Evolutionary conservation across 2,888 invertebrate species (phyloP).

Genomic region (Folsomia manolachei): DNA sequence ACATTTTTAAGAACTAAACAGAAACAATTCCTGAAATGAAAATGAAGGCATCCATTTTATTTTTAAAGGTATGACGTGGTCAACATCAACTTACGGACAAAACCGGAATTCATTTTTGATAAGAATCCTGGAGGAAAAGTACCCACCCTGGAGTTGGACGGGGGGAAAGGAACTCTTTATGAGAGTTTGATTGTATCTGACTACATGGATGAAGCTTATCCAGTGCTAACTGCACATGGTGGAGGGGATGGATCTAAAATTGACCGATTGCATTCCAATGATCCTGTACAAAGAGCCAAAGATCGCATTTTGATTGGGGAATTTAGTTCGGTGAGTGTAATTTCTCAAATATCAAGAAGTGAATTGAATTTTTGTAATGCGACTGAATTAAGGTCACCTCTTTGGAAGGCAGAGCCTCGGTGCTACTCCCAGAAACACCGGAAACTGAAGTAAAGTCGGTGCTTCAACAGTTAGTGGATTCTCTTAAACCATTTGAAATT

Average conservation of each 20-base stretch:
- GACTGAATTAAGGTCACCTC: conserved; percentile 19
- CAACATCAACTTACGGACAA: conserved; percentile 57
- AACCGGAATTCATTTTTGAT: conserved; percentile 58
- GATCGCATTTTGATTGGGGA: conserved; percentile 70
- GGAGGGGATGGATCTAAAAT: conserved; percentile 20
- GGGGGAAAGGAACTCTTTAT: conserved; percentile 55
- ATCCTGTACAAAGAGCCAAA: conserved; percentile 65
- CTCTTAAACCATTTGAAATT: conserved; percentile 53
- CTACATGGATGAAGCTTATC: conserved; percentile 60
- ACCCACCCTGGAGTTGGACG: conserved; percentile 54
- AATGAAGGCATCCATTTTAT: not conserved
- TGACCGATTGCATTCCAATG: conserved; percentile 57
- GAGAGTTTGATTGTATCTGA: conserved; percentile 61
- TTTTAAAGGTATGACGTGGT: conserved; percentile 55
- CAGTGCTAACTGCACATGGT: conserved; percentile 43
- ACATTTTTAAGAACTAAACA: not conserved
- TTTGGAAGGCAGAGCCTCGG: conserved; percentile 24
- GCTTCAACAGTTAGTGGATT: conserved; percentile 50
- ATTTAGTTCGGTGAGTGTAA: not conserved
- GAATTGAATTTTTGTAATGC: not conserved
- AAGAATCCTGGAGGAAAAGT: conserved; percentile 58
- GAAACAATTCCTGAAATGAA: not conserved
- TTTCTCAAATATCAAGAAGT: not conserved
- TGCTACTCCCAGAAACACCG: conserved; percentile 15
- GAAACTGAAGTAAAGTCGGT: conserved; percentile 21